Conservation (phyloP, 2,888 invertebrate genomes). For the Cremastobaeus sp. region DNA sequence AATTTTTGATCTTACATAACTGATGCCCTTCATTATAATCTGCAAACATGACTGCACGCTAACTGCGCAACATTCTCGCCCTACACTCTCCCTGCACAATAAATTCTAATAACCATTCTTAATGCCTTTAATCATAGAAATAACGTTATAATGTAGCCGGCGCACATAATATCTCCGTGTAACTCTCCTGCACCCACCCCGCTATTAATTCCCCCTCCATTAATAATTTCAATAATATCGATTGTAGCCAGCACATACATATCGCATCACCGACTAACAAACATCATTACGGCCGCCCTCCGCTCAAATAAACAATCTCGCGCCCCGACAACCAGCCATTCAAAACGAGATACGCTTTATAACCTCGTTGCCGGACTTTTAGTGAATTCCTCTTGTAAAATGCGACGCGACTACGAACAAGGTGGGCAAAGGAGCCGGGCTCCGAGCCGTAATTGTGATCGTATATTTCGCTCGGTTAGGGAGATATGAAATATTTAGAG, state of each 20-base stretch:
- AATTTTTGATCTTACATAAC: conserved; percentile 53
- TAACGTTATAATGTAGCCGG: conserved; percentile 53
- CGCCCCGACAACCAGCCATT: conserved; percentile 14
- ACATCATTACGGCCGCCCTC: conserved; percentile 42
- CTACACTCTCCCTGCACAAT: conserved; percentile 28
- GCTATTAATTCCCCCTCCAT: conserved; percentile 44
- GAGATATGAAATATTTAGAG: conserved; percentile 10
- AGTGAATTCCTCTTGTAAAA: conserved; percentile 28
- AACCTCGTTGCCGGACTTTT: conserved; percentile 21
- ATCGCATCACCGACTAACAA: conserved; percentile 38
- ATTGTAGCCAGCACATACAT: conserved; percentile 31
- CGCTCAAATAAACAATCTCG: conserved; percentile 43
- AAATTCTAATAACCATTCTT: conserved; percentile 59
- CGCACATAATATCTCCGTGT: conserved; percentile 50
- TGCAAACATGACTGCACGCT: conserved; percentile 38
- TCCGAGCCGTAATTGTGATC: conserved; percentile 28
- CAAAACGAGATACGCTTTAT: conserved; percentile 31
- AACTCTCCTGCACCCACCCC: conserved; percentile 37
- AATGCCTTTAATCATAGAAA: conserved; percentile 60
- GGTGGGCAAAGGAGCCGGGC: conserved; percentile 12
- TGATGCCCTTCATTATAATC: conserved; percentile 50
- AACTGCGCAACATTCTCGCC: conserved; percentile 34
- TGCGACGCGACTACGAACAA: conserved; percentile 8
- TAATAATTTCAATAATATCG: conserved; percentile 59
- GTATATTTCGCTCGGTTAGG: conserved; percentile 6